A percentile compares a stretch with the other conserved stretches of the same genome.
Conservation (phyloP, 2,797 vertebrate species). For the Anabacerthia variegaticeps region DNA sequence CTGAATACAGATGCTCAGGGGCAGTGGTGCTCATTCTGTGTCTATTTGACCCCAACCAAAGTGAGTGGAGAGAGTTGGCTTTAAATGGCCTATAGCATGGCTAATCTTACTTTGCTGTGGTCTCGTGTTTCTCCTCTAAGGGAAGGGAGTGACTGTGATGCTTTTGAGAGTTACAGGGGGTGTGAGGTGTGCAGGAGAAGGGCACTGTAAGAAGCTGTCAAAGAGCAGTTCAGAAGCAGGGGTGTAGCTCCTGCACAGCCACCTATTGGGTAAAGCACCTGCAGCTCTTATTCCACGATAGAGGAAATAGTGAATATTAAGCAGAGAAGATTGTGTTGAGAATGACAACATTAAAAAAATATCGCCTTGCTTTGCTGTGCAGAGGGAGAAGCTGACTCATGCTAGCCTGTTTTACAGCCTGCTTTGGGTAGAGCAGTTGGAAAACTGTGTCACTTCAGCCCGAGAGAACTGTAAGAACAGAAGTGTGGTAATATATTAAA, state of each 20-base stretch:
- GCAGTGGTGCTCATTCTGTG: background rate
- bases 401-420: background rate
- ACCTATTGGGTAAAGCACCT: background rate
- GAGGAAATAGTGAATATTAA: background rate
- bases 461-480: constrained; percentile 42
- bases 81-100: background rate
- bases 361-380: rapidly evolving
- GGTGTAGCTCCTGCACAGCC: background rate
- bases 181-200: background rate
- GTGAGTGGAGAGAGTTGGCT: background rate
- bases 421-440: background rate
- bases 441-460: constrained; percentile 65
- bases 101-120: background rate
- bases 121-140: background rate
- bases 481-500: constrained; percentile 44
- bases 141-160: background rate
- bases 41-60: background rate
- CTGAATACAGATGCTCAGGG: background rate
- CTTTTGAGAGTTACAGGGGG: background rate
- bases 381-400: constrained; percentile 12
- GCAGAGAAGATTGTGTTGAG: background rate
- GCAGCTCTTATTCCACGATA: background rate
- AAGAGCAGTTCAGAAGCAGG: background rate
- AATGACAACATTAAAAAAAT: background rate
- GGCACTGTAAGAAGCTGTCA: background rate